Conservation (phyloP, 2,113 vertebrate genomes). For the Mustela lutreola region DNA sequence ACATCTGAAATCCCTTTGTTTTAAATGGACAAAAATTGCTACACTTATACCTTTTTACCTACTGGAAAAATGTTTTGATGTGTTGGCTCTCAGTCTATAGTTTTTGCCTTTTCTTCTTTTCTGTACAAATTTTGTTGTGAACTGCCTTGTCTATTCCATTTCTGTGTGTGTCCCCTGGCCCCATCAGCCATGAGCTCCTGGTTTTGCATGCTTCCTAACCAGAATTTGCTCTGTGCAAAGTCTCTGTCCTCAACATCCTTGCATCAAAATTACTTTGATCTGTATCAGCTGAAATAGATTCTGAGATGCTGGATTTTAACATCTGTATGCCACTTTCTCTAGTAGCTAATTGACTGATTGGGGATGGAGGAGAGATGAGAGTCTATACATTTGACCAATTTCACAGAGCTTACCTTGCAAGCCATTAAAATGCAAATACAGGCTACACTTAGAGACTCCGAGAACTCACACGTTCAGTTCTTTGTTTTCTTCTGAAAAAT, state of each 20-base stretch:
- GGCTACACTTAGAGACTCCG: constrained; percentile 39
- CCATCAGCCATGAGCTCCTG: not conserved
- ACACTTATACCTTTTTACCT: not conserved
- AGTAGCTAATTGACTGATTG: constrained; percentile 79
- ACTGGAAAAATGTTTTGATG: not conserved
- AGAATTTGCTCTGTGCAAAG: constrained; percentile 53
- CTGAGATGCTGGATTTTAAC: constrained; percentile 68
- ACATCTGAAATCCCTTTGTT: not conserved
- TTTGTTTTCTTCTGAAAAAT: constrained; percentile 82
- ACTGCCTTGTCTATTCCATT: not conserved
- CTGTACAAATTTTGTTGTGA: not conserved
- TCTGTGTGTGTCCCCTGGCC: not conserved
- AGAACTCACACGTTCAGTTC: constrained; percentile 65
- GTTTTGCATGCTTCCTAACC: not conserved
- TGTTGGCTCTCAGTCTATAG: not conserved
- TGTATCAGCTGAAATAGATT: constrained; percentile 60
- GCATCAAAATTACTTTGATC: constrained; percentile 69
- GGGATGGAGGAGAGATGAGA: constrained; percentile 52
- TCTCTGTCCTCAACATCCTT: constrained; percentile 49
- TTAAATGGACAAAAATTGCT: constrained; percentile 31
- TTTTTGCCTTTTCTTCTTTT: not conserved
- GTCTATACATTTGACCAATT: constrained; percentile 76
- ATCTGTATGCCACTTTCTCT: constrained; percentile 52
- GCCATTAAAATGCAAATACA: constrained; percentile 81
- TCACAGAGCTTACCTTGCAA: constrained; percentile 80